Evolutionary conservation across 2,888 invertebrate genomes (phyloP).

Genomic region (Choristoneura rosaceana): DNA sequence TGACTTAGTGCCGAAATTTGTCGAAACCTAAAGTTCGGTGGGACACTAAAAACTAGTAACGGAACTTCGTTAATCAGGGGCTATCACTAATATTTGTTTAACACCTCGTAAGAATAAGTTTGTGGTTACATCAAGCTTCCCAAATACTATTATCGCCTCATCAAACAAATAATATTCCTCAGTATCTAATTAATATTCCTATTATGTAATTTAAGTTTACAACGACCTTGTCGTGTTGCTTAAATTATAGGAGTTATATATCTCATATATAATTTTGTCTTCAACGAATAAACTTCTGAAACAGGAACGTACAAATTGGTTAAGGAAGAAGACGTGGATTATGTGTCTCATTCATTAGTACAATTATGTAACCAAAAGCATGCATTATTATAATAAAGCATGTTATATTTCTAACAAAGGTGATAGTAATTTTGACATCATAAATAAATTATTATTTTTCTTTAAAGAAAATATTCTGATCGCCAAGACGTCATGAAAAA

Average conservation of each 20-base stretch:
- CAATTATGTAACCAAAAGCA: not conserved
- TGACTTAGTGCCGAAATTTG: no score
- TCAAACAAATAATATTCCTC: slow-evolving; percentile 6
- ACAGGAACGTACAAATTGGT: not conserved
- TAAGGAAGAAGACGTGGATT: not conserved
- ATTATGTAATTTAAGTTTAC: not conserved
- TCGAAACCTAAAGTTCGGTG: no score
- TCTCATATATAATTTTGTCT: not conserved
- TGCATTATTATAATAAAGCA: not conserved
- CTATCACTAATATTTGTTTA: slow-evolving; percentile 25
- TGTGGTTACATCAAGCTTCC: not conserved
- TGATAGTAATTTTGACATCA: no score
- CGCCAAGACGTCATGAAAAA: no score
- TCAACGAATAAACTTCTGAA: not conserved
- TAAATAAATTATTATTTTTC: no score
- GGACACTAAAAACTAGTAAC: slow-evolving; percentile 10
- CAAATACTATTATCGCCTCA: not conserved
- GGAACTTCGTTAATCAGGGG: slow-evolving; percentile 23
- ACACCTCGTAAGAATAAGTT: not conserved
- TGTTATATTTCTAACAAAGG: no score
- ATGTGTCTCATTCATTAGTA: not conserved
- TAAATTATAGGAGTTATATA: not conserved
- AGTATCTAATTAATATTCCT: not conserved
- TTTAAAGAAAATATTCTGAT: no score
- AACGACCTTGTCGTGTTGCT: not conserved